phyloP scores from a whole-genome alignment of 1,140 invertebrate genomes.

The Teleogryllus occipitalis region DNA sequence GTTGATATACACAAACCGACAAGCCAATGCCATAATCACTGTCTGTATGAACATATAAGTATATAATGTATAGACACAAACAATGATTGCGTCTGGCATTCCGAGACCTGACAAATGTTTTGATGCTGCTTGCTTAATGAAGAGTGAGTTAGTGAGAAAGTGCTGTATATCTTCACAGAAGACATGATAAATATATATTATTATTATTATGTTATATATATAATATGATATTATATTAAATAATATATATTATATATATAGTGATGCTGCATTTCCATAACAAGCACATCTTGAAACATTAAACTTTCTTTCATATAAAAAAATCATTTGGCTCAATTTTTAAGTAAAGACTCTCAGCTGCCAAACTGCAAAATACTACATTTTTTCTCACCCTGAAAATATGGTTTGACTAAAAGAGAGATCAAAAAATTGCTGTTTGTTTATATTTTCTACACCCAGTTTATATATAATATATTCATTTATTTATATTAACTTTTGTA shows the following conservation, averaged over 20 bases:
- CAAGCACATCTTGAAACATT: conserved; percentile 16
- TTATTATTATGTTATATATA: conserved; percentile 19
- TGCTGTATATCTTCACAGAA: conserved; percentile 21
- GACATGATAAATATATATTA: conserved; percentile 21
- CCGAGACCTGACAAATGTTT: not conserved
- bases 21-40: conserved; percentile 14
- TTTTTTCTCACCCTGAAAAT: conserved; percentile 18
- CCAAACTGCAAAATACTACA: conserved; percentile 16
- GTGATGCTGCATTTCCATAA: conserved; percentile 21
- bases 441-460: not conserved
- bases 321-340: conserved; percentile 17
- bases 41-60: not conserved
- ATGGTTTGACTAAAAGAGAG: conserved; percentile 16
- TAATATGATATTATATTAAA: conserved; percentile 7
- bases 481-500: not conserved
- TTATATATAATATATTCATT: conserved; percentile 6
- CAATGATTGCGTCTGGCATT: not conserved
- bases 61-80: not conserved
- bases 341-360: conserved; percentile 19
- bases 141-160: conserved; percentile 13
- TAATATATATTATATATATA: conserved; percentile 12
- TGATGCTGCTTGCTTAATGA: not conserved
- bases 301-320: conserved; percentile 15
- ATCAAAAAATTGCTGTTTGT: conserved; percentile 16
- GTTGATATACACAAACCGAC: conserved; percentile 13